Base-by-base conservation (phyloP, 2,113 vertebrate genomes). In the Anoura caudifer region DNA sequence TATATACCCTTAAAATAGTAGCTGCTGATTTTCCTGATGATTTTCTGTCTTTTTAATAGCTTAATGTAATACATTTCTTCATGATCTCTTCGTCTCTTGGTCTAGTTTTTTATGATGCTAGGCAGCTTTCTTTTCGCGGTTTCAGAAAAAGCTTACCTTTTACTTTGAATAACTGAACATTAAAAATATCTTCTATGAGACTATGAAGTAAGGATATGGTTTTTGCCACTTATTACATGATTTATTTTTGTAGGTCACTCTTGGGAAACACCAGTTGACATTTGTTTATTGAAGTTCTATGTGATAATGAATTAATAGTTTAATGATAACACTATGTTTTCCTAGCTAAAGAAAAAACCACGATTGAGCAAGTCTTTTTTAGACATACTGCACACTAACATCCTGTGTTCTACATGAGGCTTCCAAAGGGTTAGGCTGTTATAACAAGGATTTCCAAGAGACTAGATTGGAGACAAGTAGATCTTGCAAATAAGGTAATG, bases 391-490 rank as follows among this genome's bases (percentile, higher is more conserved):
- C 14, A 65, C 8, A 45, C 13, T 24, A 85, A 38, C 26, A 31
- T 17, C 2, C 6, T 43, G 24, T 43, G 5, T 47, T 86, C 26
- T 83, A 9, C 26, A 28, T 83, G 41, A 92, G 36, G 73, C 19
- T 95, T 94, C 12, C 22, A 91, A 97, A 93, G 38, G 52, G 0
- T 80, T 59, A 12, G 81, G 52, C n/a, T 89, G 95, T 95, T 69
- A n/a, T 52, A 69, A 92, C 5, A 17, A 6, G 28, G 5, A 8
- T 41, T 94, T 94, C 28, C 63, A 47, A 61, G 67, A 94, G n/a
- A 86, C 54, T 90, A n/a, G 43, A 54, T 16, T 90, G 17, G 63
- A 72, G 31, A 87, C 67, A 52, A 94, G 20, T n/a, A 90, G 14
- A 87, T 8, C 14, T 26, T 75, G n/a, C 10, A 72, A 36, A 61